phyloP scores from a whole-genome alignment of 2,888 invertebrate species.

The Apocheima hispidaria region DNA sequence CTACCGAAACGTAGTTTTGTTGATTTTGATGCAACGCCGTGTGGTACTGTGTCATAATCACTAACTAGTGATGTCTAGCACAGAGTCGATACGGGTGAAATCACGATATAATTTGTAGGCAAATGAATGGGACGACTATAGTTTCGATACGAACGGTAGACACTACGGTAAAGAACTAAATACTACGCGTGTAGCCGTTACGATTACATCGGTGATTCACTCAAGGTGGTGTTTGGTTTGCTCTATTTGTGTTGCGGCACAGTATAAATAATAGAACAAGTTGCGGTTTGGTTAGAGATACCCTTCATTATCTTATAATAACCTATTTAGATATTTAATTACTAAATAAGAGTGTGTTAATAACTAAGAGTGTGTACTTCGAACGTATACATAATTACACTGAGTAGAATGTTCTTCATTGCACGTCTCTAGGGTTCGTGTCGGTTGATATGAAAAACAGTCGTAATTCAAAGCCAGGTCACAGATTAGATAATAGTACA shows the following conservation, averaged over 20 bases:
- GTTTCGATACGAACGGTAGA: not conserved
- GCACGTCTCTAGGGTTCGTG: no score
- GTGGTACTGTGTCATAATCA: not conserved
- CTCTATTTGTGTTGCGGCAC: slow-evolving; percentile 25
- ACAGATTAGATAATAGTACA: no score
- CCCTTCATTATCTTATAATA: slow-evolving; percentile 18
- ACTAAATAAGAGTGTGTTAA: no score
- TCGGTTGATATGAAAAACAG: no score
- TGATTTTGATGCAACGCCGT: not conserved
- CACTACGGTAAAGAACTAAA: not conserved
- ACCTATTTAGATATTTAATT: not conserved
- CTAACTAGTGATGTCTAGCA: not conserved
- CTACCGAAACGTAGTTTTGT: slow-evolving; percentile 27
- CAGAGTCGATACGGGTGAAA: not conserved
- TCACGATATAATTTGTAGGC: fast-evolving
- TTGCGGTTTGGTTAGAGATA: slow-evolving; percentile 10
- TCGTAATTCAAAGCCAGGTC: no score
- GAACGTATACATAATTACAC: no score
- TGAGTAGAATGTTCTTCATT: no score
- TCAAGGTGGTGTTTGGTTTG: slow-evolving; percentile 21
- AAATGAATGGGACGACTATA: no score
- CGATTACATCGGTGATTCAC: slow-evolving; percentile 17
- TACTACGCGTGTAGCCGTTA: slow-evolving; percentile 9
- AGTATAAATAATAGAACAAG: no score
- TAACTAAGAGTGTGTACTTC: no score